These are phyloP conservation scores for Endomychus coccineus DNA, from an alignment of 2,888 invertebrate genomes.

Conservation along the genomic window DNA sequence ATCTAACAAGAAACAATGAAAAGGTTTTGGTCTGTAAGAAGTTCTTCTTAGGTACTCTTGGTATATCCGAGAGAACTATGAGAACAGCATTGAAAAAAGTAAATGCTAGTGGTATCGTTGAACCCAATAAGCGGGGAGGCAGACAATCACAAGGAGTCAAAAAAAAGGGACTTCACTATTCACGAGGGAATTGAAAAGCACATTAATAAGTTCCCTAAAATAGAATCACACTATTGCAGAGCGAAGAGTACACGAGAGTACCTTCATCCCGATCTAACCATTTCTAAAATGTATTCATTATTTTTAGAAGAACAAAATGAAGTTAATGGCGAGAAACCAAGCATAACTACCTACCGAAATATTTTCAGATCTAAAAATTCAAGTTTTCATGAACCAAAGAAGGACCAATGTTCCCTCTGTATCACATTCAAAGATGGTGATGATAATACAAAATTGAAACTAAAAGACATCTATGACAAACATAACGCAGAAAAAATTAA, in stretches of 20 bases:
- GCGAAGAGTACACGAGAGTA: too few relatives aligned
- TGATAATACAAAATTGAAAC: constrained; percentile 14
- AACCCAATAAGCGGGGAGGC: constrained; percentile 8
- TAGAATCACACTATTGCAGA: too few relatives aligned
- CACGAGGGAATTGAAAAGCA: too few relatives aligned
- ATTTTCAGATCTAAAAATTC: constrained; percentile 11
- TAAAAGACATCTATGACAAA: constrained; percentile 9
- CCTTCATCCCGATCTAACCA: too few relatives aligned
- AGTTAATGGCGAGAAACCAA: constrained; percentile 3
- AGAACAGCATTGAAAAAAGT: constrained; percentile 13
- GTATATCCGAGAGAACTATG: constrained; percentile 10
- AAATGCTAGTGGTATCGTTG: constrained; percentile 6
- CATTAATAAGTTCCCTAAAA: too few relatives aligned
- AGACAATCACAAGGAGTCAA: too few relatives aligned
- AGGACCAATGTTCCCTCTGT: constrained; percentile 14
- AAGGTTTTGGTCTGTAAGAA: constrained; percentile 13
- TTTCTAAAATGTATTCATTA: too few relatives aligned
- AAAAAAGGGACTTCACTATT: too few relatives aligned
- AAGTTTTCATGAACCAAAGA: constrained; percentile 7
- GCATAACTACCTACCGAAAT: constrained; percentile 3
- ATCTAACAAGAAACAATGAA: constrained; percentile 6
- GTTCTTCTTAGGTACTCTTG: constrained; percentile 14
- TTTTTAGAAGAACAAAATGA: constrained; percentile 4
- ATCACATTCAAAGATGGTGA: constrained; percentile 17
- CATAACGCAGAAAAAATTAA: constrained; percentile 8